Conservation (phyloP, 2,888 invertebrate species). For the Diplazon laetatorius region DNA sequence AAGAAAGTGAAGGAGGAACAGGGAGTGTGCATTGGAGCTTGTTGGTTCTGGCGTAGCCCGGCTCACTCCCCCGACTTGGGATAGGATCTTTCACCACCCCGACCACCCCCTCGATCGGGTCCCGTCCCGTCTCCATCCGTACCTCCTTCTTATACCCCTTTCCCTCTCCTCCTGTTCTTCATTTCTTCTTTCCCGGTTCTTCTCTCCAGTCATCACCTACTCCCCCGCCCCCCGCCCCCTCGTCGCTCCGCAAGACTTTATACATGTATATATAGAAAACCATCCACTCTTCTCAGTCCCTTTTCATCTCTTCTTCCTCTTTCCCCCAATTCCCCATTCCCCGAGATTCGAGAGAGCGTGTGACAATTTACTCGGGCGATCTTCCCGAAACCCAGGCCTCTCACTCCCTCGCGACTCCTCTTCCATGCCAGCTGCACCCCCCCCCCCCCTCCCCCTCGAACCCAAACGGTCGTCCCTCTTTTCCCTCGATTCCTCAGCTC, state of each 20-base stretch:
- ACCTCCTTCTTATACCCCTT: slow-evolving; percentile 53
- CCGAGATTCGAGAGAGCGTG: slow-evolving; percentile 76
- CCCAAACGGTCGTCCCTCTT: slow-evolving; percentile 56
- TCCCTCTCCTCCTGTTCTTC: slow-evolving; percentile 62
- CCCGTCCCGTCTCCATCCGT: slow-evolving; percentile 53
- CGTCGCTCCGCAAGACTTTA: slow-evolving; percentile 29
- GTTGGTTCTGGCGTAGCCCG: slow-evolving; percentile 61
- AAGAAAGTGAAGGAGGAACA: slow-evolving; percentile 39
- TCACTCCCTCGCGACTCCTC: slow-evolving; percentile 53
- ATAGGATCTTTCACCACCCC: slow-evolving; percentile 79
- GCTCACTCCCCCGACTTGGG: slow-evolving; percentile 71
- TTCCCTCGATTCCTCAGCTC: slow-evolving; percentile 62
- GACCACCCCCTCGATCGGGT: slow-evolving; percentile 69
- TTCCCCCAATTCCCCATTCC: slow-evolving; percentile 59
- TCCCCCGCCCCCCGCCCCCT: slow-evolving; percentile 52
- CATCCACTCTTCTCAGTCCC: slow-evolving; percentile 33
- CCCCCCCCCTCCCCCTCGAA: slow-evolving; percentile 28
- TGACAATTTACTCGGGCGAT: slow-evolving; percentile 82
- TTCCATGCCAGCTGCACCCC: too few relatives aligned
- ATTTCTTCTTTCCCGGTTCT: slow-evolving; percentile 12
- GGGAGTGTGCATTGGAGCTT: slow-evolving; percentile 38
- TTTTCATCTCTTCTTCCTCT: slow-evolving; percentile 51
- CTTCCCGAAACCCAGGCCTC: slow-evolving; percentile 71
- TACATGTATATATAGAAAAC: slow-evolving; percentile 37
- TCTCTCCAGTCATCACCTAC: slow-evolving; percentile 19